Percentiles rank a stretch among this genome's conserved stretches.
Evolutionary conservation across 2,797 vertebrate species (phyloP).

Genomic region (Limnodromus scolopaceus): DNA sequence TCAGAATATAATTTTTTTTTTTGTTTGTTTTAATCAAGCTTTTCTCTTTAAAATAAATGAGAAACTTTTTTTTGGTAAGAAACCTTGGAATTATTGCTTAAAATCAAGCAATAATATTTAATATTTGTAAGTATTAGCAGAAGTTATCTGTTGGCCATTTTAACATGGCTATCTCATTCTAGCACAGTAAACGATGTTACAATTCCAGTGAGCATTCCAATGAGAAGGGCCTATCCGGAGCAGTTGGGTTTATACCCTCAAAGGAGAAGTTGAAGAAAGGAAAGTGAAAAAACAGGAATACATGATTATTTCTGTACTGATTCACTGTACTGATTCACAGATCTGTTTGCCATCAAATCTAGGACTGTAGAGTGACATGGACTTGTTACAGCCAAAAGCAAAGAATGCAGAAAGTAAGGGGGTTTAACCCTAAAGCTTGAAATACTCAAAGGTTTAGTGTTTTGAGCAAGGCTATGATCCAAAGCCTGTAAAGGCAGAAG

Average conservation of each 20-base stretch:
- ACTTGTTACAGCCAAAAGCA: neutral
- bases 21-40: neutral
- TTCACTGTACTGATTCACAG: neutral
- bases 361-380: neutral
- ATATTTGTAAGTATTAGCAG: neutral
- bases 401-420: neutral
- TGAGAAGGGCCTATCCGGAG: neutral
- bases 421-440: neutral
- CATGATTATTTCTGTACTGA: neutral
- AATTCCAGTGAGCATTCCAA: neutral
- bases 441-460: constrained; percentile 24
- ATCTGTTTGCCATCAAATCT: neutral
- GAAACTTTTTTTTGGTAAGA: neutral
- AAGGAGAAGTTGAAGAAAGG: neutral
- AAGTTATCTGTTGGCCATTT: neutral
- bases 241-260: neutral
- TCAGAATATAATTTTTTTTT: neutral
- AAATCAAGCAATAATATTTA: neutral
- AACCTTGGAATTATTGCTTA: neutral
- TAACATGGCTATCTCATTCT: neutral
- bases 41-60: neutral
- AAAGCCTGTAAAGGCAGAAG: constrained; percentile 4
- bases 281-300: neutral
- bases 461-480: neutral
- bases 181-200: neutral